Base-by-base conservation (phyloP, 1,140 invertebrate genomes). In the Cotesia chilonis region DNA sequence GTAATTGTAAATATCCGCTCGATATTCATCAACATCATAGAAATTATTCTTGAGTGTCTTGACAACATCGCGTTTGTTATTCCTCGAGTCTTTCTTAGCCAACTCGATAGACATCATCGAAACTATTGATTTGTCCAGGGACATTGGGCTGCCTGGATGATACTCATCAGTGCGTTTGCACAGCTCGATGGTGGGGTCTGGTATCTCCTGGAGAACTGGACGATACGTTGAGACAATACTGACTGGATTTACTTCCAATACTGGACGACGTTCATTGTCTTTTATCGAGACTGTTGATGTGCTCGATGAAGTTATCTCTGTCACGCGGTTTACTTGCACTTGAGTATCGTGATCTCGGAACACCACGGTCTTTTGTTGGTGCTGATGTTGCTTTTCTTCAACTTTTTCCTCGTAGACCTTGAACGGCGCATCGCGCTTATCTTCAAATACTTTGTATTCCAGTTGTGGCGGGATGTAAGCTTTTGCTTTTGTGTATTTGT, bases 1-100 rank as follows among this genome's bases (percentile, higher is more conserved):
- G 85, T 96, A 96, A 72, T 90, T 86, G 82, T 95, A 95, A 76
- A 96, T 96, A 74, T 95, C 93, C 72, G 92, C 90, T 74, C 92
- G 90, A 85, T 96, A 96, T 80, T 95, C 92, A 69, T 90, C 90
- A 75, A 92, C 88, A 82, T 92, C 90, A 82, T 91, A 92, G 77
- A 91, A 90, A 81, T 88, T 87, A 52, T 83, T 81, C 74, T 83
- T 85, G 66, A 75, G 70, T 79, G 83, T 74, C 78, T 85, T 83
- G 51, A 75, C 77, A 37, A 51, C 71, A 68, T 85, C 82, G 52
- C 77, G 80, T 76, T 79, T 28, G 28, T 28, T 81, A 38, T 59
- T 60, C 69, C 73, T 77, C 12, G 72, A 71, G 35, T 83, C 78
- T 76, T 80, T 77, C 63, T 80, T 81, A 70, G 74, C 68, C 17